Evolutionary conservation across 2,888 invertebrate genomes (phyloP), one percentile per base, ranked within the genome.

Genomic region (Erebia epiphron): DNA sequence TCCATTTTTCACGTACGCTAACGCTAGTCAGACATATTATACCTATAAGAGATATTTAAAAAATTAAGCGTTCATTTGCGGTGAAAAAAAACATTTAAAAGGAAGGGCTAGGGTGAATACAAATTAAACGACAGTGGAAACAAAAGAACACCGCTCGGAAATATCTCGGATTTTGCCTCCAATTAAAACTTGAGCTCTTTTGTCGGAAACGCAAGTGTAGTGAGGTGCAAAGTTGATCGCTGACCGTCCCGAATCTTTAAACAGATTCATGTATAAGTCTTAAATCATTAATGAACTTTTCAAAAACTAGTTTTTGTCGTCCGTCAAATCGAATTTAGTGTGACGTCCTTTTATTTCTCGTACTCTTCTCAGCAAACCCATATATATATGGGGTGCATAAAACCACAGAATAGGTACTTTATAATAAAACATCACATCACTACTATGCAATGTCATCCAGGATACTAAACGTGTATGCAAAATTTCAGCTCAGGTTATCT

Each of bases 101-200:
- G 54, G 16, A 60, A 70, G 64, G 50, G 67, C 67, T 56, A 67
- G 65, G 13, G 64, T 64, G 54, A 70, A 68, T 63, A 63, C 68
- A 70, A 76, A 75, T 74, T 72, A 72, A n/a, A 73, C 57, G 63
- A 73, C 69, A 64, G 46, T 54, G 61, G 74, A 73, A 77, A 76
- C 72, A 74, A 72, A 75, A 73, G 68, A 63, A 68, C 72, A 71
- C 70, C 72, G 73, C 72, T 74, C 57, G 68, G 65, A 73, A 76
- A 72, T 74, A 73, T 76, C 72, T 73, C 73, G 75, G 71, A 71
- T 72, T 73, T 69, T 68, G 71, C 68, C 68, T 71, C 68, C 75
- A 76, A 75, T 76, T 75, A 75, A 76, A 76, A 76, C 69, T 73
- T 72, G 69, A 68, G 71, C 69, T 70, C 73, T 75, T 76, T 75